These are phyloP conservation scores for Trogon surrucura DNA, from an alignment of 2,113 vertebrate species.

Conservation along the genomic window DNA sequence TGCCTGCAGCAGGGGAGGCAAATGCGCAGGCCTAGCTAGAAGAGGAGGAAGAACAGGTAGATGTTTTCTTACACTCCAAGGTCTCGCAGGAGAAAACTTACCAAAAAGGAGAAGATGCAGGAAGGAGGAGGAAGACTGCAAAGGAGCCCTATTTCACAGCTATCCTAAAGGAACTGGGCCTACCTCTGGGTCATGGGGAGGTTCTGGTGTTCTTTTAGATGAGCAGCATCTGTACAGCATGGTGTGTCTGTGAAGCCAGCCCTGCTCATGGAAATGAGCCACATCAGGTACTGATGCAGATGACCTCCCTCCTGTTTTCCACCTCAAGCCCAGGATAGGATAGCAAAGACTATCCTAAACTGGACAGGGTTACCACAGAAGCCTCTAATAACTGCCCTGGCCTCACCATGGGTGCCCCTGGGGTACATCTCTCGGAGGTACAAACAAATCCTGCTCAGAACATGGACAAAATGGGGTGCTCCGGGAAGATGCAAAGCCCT, in stretches of 20 bases:
- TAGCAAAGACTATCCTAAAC: background rate
- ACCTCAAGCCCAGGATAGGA: background rate
- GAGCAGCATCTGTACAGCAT: rapidly evolving
- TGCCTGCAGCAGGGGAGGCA: background rate
- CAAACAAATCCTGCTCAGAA: background rate
- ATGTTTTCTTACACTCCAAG: background rate
- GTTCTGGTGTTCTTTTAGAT: background rate
- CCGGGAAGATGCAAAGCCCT: background rate
- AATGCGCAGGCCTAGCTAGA: background rate
- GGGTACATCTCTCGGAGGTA: background rate
- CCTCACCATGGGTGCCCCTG: rapidly evolving
- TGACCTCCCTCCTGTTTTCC: background rate
- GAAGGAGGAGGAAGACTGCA: background rate
- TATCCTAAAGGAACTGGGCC: background rate
- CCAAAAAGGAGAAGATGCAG: background rate
- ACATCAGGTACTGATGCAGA: background rate
- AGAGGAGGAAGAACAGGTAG: background rate
- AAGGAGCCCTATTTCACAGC: background rate
- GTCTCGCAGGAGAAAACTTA: background rate
- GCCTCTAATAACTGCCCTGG: background rate
- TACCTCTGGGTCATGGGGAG: background rate
- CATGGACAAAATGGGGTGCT: background rate
- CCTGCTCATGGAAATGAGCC: background rate
- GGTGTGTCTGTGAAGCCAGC: background rate
- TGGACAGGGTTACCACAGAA: background rate